Conservation (phyloP, 2,888 invertebrate species). For the Erebia aethiops region DNA sequence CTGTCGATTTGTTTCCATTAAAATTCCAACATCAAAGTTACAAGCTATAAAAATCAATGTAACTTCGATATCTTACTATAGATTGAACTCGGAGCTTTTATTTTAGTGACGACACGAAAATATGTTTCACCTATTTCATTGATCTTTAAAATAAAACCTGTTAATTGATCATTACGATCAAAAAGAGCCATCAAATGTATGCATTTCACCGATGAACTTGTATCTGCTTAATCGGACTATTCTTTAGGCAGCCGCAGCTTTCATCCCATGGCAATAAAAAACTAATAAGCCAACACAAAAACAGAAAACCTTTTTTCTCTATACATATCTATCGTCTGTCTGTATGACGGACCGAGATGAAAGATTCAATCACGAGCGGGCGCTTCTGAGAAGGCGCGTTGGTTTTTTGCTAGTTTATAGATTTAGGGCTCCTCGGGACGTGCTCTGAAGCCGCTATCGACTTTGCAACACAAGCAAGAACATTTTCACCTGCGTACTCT, state of each 20-base stretch:
- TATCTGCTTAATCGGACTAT: conserved; percentile 17
- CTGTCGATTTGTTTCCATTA: not conserved
- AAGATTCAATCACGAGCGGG: conserved; percentile 74
- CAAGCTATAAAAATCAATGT: conserved; percentile 3
- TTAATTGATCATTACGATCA: conserved; percentile 20
- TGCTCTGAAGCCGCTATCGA: conserved; percentile 38
- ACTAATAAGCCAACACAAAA: conserved; percentile 58
- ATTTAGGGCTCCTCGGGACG: conserved; percentile 57
- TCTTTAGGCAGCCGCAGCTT: conserved; percentile 34
- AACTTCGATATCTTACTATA: not conserved
- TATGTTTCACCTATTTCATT: conserved; percentile 23
- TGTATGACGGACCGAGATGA: conserved; percentile 61
- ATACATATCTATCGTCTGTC: conserved; percentile 50
- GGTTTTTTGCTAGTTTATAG: conserved; percentile 55
- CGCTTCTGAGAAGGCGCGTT: conserved; percentile 68
- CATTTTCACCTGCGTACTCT: not conserved
- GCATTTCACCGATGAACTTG: conserved; percentile 23
- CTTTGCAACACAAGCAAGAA: not conserved
- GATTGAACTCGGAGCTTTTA: not conserved
- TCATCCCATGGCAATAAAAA: conserved; percentile 50
- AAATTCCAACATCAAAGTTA: not conserved
- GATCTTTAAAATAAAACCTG: conserved; percentile 17
- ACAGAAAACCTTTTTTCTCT: conserved; percentile 56
- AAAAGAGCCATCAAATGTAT: conserved; percentile 15
- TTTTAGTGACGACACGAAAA: conserved; percentile 11